Evolutionary conservation across 2,113 vertebrate species (phyloP), one percentile per base, ranked within the genome.

Genomic region (Mola mola): DNA sequence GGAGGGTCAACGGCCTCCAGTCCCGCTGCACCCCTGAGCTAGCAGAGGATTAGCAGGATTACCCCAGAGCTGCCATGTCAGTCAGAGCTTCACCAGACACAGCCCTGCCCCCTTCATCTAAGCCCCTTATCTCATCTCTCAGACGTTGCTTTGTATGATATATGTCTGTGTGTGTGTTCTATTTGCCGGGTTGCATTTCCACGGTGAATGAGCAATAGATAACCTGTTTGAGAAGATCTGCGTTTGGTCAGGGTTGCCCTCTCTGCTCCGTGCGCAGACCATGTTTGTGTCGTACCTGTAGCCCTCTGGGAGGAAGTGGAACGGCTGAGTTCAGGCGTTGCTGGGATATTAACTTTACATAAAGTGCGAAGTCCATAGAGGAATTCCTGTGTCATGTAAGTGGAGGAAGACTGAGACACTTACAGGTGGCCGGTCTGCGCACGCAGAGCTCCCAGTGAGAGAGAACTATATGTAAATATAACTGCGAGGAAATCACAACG

Each of bases 11-110:
- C 69, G 76, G 77, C 70, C 66, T 42, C 44, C 44, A 8, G 76
- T 83, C 81, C 68, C 59, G 52, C 33, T 28, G 85, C 77, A 90
- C 83, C 84, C 83, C 73, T 75, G 76, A 83, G 79, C 85, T 74
- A 75, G 73, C 75, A 64, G 66, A 71, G 83, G 90, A 91, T 91
- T 91, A 91, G 70, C 83, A 74, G 80, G 87, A 89, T 91, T 91
- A 90, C 50, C 72, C 66, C 65, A 74, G 82, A 85, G 84, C 81
- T 69, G 81, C 79, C 66, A 86, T 86, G 89, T 89, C 88, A 84
- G 72, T 90, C 85, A 89, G 84, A 83, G 83, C 82, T 86, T 86
- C 62, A 78, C 59, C 84, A 76, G 78, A 83, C 68, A 81, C 63
- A 61, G 36, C 81, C 71, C 65, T 62, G 50, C 69, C 79, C 70